phyloP scores from a whole-genome alignment of 2,888 invertebrate species.

The Coenonympha glycerion region DNA sequence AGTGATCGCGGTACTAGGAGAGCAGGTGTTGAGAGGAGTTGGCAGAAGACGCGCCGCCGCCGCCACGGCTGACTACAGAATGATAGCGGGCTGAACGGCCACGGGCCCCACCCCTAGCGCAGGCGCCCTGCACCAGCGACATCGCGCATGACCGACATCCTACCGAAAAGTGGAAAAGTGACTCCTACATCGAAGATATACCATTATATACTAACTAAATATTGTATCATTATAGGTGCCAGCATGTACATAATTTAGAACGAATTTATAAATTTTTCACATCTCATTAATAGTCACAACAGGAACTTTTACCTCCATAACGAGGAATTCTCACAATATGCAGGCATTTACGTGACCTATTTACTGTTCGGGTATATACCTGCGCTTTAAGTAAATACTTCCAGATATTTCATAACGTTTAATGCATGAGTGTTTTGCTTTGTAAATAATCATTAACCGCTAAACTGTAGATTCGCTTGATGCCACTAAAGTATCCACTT shows the following conservation, averaged over 20 bases:
- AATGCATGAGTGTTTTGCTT: background rate
- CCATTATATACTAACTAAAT: slow-evolving; percentile 74
- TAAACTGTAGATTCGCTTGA: slow-evolving; percentile 51
- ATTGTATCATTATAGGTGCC: slow-evolving; percentile 64
- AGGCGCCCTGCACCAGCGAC: slow-evolving; percentile 47
- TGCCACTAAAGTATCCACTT: slow-evolving; percentile 53
- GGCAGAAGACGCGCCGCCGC: slow-evolving; percentile 54
- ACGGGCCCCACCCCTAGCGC: slow-evolving; percentile 72
- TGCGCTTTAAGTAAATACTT: background rate
- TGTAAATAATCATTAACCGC: slow-evolving; percentile 39
- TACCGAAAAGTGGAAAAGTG: slow-evolving; percentile 73
- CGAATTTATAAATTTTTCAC: slow-evolving; percentile 50
- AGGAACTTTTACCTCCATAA: slow-evolving; percentile 6
- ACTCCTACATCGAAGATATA: slow-evolving; percentile 73
- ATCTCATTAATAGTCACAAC: slow-evolving; percentile 34
- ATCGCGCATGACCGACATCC: slow-evolving; percentile 72
- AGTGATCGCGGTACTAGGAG: slow-evolving; percentile 48
- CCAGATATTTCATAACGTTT: background rate
- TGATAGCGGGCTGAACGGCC: slow-evolving; percentile 63
- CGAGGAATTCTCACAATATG: background rate
- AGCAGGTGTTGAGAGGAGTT: slow-evolving; percentile 41
- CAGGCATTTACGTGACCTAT: slow-evolving; percentile 11
- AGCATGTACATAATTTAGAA: slow-evolving; percentile 57
- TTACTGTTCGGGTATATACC: background rate
- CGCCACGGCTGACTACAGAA: slow-evolving; percentile 68